Percentiles rank a stretch among this genome's conserved stretches.
Conservation (phyloP, 2,113 vertebrate genomes). For the Cottus gobio region DNA sequence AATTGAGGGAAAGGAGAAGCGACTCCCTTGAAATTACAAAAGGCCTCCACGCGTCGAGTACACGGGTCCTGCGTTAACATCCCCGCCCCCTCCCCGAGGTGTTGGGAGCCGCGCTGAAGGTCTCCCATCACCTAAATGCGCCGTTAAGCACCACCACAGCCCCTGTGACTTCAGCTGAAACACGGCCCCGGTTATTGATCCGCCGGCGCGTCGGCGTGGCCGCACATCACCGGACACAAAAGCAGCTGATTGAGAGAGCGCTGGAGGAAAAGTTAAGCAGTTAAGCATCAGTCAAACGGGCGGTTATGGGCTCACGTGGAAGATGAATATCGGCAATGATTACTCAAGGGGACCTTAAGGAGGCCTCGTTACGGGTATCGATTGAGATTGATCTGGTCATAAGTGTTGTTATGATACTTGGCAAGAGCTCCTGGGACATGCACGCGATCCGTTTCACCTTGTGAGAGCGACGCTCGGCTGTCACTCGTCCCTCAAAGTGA, state of each 20-base stretch:
- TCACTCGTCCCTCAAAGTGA: constrained; percentile 2
- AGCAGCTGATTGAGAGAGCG: constrained; percentile 32
- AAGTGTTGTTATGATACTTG: constrained; percentile 48
- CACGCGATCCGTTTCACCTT: constrained; percentile 49
- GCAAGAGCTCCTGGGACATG: constrained; percentile 40
- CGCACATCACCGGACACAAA: constrained; percentile 39
- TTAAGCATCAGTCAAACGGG: constrained; percentile 27
- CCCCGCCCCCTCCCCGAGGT: constrained; percentile 11
- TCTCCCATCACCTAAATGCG: constrained; percentile 73
- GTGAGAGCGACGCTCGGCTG: constrained; percentile 33
- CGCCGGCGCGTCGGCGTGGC: constrained; percentile 29
- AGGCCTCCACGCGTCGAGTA: background rate
- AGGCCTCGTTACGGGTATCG: constrained; percentile 61
- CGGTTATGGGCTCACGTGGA: background rate
- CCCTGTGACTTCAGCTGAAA: constrained; percentile 65
- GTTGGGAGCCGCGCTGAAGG: constrained; percentile 27
- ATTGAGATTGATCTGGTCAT: constrained; percentile 66
- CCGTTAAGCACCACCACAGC: constrained; percentile 65
- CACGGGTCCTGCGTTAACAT: constrained; percentile 2
- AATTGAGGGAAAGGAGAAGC: background rate
- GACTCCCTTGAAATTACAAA: background rate
- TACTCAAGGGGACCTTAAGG: constrained; percentile 39
- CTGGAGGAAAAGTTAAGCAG: constrained; percentile 4
- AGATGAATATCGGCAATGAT: constrained; percentile 26
- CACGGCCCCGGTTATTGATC: constrained; percentile 67